Conservation (phyloP, 2,113 vertebrate genomes). For the Ptychochromis oligacanthus region DNA sequence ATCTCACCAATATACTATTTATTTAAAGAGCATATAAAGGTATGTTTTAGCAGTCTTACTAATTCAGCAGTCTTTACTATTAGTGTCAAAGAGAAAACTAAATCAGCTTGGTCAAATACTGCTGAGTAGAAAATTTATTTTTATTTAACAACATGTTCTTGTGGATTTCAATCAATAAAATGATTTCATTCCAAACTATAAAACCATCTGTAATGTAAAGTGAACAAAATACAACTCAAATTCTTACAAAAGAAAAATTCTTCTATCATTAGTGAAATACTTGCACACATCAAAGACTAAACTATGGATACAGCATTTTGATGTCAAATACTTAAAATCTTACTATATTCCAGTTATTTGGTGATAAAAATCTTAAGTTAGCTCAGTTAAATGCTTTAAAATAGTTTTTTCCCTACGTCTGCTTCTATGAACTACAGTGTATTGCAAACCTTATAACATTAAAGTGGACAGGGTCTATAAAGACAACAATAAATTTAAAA, state of each 20-base stretch:
- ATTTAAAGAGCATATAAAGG: background rate
- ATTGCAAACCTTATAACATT: background rate
- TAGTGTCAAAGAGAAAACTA: background rate
- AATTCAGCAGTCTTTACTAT: background rate
- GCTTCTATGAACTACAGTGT: background rate
- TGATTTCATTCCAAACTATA: slow-evolving; percentile 29
- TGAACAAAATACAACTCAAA: slow-evolving; percentile 26
- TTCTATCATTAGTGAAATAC: slow-evolving; percentile 26
- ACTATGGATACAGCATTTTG: background rate
- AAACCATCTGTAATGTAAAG: background rate
- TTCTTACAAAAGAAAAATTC: slow-evolving; percentile 26
- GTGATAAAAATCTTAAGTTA: slow-evolving; percentile 12
- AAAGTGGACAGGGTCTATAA: background rate
- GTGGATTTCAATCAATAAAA: background rate
- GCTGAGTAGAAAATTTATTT: slow-evolving; percentile 14
- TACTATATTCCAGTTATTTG: slow-evolving; percentile 16
- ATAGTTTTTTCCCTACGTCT: background rate
- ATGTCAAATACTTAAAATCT: background rate
- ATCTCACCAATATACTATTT: background rate
- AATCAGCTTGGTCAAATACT: background rate
- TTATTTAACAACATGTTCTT: slow-evolving; percentile 21
- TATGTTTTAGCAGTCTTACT: no score
- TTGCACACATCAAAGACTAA: slow-evolving; percentile 9
- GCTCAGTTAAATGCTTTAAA: slow-evolving; percentile 7
- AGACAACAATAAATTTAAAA: slow-evolving; percentile 25